Evolutionary conservation across 2,888 invertebrate genomes (phyloP).

Genomic region (Phytoseiulus persimilis): DNA sequence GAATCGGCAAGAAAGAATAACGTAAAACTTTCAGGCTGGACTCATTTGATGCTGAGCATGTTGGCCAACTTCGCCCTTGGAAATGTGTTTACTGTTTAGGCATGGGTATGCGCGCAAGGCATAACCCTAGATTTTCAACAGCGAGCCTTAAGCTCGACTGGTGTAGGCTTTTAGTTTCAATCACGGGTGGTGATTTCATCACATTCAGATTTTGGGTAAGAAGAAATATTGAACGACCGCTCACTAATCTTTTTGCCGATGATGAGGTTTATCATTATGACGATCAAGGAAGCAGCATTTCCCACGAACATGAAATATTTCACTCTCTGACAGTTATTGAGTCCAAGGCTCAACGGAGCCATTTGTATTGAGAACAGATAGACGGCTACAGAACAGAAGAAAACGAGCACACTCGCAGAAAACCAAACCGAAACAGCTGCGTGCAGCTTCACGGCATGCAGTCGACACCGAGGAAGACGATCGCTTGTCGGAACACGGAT

Average conservation of each 20-base stretch:
- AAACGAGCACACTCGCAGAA: not conserved
- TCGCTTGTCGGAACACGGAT: not conserved
- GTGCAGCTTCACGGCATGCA: not conserved
- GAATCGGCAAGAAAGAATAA: not conserved
- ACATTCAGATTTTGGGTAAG: not conserved
- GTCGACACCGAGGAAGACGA: not conserved
- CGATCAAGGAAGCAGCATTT: not conserved
- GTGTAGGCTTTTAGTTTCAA: slow-evolving; percentile 29
- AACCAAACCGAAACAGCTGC: not conserved
- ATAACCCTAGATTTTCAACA: slow-evolving; percentile 35
- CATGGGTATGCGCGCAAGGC: slow-evolving; percentile 36
- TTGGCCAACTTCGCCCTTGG: not conserved
- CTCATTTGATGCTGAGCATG: not conserved
- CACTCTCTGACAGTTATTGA: no score
- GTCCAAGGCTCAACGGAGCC: no score
- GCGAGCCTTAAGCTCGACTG: slow-evolving; percentile 23
- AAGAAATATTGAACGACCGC: not conserved
- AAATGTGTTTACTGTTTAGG: slow-evolving; percentile 16
- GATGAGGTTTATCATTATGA: not conserved
- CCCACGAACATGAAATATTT: not conserved
- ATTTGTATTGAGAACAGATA: no score
- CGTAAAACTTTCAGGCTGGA: not conserved
- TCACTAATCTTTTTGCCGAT: not conserved
- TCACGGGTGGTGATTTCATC: slow-evolving; percentile 5
- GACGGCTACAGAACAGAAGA: not conserved